Conservation (phyloP, 2,113 vertebrate species). For the Pomatostomus ruficeps region DNA sequence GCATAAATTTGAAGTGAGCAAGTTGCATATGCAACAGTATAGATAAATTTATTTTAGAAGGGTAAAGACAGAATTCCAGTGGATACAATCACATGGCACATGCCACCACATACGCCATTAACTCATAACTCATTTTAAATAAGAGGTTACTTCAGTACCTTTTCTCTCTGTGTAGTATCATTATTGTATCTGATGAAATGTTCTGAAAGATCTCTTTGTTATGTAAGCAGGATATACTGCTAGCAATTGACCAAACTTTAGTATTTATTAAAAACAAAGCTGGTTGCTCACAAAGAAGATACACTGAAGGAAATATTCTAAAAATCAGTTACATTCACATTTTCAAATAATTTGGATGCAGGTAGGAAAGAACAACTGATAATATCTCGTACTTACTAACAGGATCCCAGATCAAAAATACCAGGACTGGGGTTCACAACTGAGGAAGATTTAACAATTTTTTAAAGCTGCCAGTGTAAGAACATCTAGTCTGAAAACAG, state of each 20-base stretch:
- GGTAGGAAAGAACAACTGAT: neutral
- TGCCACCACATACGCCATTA: neutral
- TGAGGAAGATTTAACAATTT: neutral
- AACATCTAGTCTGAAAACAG: neutral
- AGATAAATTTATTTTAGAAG: neutral
- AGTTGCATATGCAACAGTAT: neutral
- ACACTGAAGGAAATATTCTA: neutral
- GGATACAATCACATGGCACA: neutral
- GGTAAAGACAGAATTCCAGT: neutral
- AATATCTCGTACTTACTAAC: neutral
- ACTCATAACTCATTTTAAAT: neutral
- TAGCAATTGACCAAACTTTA: neutral
- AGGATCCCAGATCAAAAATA: neutral
- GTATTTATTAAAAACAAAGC: neutral
- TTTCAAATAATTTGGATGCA: neutral
- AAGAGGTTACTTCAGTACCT: neutral
- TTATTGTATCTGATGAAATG: neutral
- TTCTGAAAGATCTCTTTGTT: neutral
- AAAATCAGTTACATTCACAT: neutral
- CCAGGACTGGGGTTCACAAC: neutral
- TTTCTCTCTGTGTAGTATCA: neutral
- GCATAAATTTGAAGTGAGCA: neutral
- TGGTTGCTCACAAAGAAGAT: neutral
- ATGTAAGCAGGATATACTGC: neutral
- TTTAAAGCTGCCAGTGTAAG: neutral